A percentile compares a stretch with the other conserved stretches of the same genome.
phyloP scores from a whole-genome alignment of 2,113 vertebrate genomes.

The Nothocercus nigrocapillus region DNA sequence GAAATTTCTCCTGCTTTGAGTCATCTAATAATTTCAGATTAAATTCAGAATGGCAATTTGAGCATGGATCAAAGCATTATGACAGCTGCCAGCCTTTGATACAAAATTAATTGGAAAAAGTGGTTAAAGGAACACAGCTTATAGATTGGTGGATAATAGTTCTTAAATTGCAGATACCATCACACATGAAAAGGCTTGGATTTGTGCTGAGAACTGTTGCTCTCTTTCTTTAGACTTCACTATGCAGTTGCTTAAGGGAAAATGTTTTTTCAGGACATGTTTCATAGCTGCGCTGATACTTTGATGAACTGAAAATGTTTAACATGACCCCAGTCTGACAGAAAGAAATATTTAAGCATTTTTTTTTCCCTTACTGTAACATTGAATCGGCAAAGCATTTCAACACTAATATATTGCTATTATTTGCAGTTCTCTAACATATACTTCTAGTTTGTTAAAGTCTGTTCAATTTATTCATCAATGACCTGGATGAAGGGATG shows the following conservation, averaged over 20 bases:
- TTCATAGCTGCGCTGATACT: background rate
- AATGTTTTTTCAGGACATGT: background rate
- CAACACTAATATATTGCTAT: background rate
- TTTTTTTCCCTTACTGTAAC: background rate
- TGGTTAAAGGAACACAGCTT: background rate
- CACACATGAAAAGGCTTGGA: background rate
- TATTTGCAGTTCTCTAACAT: background rate
- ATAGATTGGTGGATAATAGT: slow-evolving; percentile 23
- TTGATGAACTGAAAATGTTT: background rate
- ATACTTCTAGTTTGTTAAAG: background rate
- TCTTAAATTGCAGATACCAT: slow-evolving; percentile 27
- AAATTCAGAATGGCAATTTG: background rate
- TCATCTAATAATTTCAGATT: background rate
- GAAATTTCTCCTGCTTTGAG: background rate
- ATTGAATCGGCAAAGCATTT: background rate
- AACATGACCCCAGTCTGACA: background rate
- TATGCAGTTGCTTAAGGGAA: background rate
- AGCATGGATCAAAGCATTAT: slow-evolving; percentile 47
- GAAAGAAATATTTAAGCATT: background rate
- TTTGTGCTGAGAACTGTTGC: slow-evolving; percentile 2
- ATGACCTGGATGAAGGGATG: too few species aligned
- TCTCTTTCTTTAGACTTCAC: background rate
- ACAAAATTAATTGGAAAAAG: background rate
- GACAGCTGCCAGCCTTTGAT: slow-evolving; percentile 43
- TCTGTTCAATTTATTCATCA: too few species aligned